A percentile compares a stretch with the other conserved stretches of the same genome.
Evolutionary conservation across 2,113 vertebrate genomes (phyloP).

Genomic region (Naja naja): DNA sequence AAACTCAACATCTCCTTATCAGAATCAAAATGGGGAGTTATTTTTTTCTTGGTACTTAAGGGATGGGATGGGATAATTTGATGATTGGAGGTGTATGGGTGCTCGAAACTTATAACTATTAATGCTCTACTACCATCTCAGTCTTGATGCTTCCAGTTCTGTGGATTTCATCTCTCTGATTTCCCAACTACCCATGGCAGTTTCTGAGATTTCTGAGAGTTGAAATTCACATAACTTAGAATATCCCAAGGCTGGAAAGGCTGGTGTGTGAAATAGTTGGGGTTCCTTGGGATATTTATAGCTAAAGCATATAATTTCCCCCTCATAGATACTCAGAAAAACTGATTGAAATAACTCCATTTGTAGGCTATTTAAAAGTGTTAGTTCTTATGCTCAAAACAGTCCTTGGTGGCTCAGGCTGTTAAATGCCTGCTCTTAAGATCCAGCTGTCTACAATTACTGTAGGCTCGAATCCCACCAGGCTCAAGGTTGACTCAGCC

Average conservation of each 20-base stretch:
- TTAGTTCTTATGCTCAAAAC: not conserved
- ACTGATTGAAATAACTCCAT: not conserved
- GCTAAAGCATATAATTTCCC: not conserved
- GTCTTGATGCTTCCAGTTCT: not conserved
- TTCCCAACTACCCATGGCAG: not conserved
- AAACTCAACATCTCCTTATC: not conserved
- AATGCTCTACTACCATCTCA: not conserved
- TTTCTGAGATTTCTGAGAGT: not conserved
- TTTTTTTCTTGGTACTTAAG: not conserved
- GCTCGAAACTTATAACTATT: not conserved
- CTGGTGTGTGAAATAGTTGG: not conserved
- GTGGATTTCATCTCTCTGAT: not conserved
- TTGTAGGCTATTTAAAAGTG: not conserved
- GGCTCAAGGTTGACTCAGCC: no score
- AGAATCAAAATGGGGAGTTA: not conserved
- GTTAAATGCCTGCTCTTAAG: no score
- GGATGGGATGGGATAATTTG: not conserved
- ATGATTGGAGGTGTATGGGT: not conserved
- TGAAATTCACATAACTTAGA: not conserved
- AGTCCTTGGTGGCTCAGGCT: no score
- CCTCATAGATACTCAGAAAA: not conserved
- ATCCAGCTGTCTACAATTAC: no score
- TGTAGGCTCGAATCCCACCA: no score
- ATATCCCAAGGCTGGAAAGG: not conserved
- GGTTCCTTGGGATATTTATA: not conserved